Conservation (phyloP, 2,113 vertebrate species). For the Actinemys pallida region DNA sequence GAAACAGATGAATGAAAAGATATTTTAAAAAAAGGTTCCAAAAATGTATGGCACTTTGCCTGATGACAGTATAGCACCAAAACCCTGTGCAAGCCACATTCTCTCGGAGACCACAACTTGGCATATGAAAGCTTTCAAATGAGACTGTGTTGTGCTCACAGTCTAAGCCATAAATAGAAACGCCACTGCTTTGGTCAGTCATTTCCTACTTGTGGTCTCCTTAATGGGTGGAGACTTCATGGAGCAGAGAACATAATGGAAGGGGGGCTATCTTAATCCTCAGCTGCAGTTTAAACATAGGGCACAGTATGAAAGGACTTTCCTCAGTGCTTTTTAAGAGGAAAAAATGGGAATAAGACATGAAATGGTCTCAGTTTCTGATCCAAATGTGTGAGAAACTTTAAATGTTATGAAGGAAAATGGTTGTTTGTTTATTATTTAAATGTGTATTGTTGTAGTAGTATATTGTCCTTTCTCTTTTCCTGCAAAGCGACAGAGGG, state of each 20-base stretch:
- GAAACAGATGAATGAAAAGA: neutral
- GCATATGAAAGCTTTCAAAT: neutral
- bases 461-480: neutral
- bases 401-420: neutral
- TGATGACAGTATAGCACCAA: neutral
- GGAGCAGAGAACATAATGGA: neutral
- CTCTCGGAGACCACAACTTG: neutral
- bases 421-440: neutral
- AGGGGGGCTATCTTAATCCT: neutral
- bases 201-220: neutral
- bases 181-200: neutral
- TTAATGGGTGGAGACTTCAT: neutral
- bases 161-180: neutral
- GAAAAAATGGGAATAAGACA: neutral
- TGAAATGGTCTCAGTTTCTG: neutral
- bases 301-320: neutral
- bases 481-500: neutral
- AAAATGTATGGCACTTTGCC: neutral
- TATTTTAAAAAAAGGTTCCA: neutral
- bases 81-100: neutral
- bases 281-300: neutral
- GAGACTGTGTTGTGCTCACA: neutral
- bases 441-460: neutral
- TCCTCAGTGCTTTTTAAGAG: accelerated
- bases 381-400: neutral